Evolutionary conservation across 2,888 invertebrate genomes (phyloP), one percentile per base, ranked within the genome.

Genomic region (Campoplex capitator): DNA sequence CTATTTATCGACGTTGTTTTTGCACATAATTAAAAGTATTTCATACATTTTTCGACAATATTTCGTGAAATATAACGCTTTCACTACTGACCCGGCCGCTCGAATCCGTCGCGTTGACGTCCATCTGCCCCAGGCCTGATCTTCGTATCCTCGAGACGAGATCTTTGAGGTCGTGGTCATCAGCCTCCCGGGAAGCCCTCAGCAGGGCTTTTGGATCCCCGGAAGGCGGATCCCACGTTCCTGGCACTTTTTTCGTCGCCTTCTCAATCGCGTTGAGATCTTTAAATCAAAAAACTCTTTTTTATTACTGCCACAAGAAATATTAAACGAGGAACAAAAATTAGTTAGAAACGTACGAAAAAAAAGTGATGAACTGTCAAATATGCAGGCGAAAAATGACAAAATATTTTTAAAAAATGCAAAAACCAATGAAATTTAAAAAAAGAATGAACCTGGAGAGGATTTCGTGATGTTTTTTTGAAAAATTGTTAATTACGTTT

Each of bases 21-120:
- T 13, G 3, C 28, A 28, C 11, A 58, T 58, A 1, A 28, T 58
- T 1, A 13, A 58, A 13, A 1, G 0, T 32, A 11, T 23, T 56
- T 28, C 28, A 3, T 8, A 4, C 0, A 32, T 3, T 58, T 0
- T 32, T 16, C 6, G 32, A 13, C 6, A 32, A 62, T 62, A 32
- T 62, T 62, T 9, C 11, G 62, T 6, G 7, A 6, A 1, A 16
- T 62, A 42, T 6, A 56, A 11, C 23, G 13, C 58, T 58, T 45
- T 67, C 28, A 38, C 4, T 42, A 76, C 96, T 96, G 91, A 96
- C 96, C 95, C 96, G 94, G 91, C 96, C 96, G 91, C 95, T 96
- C 89, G 94, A 93, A 91, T 96, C 96, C 4, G 94, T 93, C 35
- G 95, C 95, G 91, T 96, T 96, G 88, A 96, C 92, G 88, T 96